Percentiles rank a stretch among this genome's conserved stretches.
Evolutionary conservation across 2,113 vertebrate species (phyloP).

Genomic region (Microcebus ravelobensis): DNA sequence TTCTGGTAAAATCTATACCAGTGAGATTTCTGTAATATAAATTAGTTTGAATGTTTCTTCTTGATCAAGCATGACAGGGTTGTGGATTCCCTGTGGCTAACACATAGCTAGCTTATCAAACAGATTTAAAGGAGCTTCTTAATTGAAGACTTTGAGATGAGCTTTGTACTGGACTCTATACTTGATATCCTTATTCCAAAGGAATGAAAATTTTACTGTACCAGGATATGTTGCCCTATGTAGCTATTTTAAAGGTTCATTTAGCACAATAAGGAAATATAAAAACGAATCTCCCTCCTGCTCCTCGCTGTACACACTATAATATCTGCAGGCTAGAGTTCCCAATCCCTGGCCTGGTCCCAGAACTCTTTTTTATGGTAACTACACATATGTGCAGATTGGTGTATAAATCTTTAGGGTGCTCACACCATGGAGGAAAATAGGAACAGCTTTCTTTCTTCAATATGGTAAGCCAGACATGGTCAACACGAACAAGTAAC

Average conservation of each 20-base stretch:
- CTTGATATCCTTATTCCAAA: slow-evolving; percentile 33
- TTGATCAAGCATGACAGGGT: slow-evolving; percentile 75
- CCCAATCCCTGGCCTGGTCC: background rate
- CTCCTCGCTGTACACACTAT: background rate
- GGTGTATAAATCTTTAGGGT: background rate
- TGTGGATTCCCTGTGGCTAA: slow-evolving; percentile 50
- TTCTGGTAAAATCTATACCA: slow-evolving; percentile 74
- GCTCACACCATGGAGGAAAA: background rate
- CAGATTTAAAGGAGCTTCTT: slow-evolving; percentile 30
- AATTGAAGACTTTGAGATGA: slow-evolving; percentile 41
- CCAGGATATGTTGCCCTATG: background rate
- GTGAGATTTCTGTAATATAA: slow-evolving; percentile 75
- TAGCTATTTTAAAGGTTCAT: slow-evolving; percentile 7
- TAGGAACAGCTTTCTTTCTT: background rate
- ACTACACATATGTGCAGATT: background rate
- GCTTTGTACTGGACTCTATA: background rate
- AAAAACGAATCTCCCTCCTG: background rate
- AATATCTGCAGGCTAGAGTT: background rate
- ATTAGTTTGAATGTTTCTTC: slow-evolving; percentile 75
- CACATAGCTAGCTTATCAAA: background rate
- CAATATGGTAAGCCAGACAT: background rate
- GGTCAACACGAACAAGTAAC: background rate
- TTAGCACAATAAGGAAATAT: background rate
- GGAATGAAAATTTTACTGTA: background rate
- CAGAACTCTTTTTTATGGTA: background rate